These are phyloP conservation scores for Paedocypris sp. DNA, from an alignment of 2,113 vertebrate species.

Conservation along the genomic window DNA sequence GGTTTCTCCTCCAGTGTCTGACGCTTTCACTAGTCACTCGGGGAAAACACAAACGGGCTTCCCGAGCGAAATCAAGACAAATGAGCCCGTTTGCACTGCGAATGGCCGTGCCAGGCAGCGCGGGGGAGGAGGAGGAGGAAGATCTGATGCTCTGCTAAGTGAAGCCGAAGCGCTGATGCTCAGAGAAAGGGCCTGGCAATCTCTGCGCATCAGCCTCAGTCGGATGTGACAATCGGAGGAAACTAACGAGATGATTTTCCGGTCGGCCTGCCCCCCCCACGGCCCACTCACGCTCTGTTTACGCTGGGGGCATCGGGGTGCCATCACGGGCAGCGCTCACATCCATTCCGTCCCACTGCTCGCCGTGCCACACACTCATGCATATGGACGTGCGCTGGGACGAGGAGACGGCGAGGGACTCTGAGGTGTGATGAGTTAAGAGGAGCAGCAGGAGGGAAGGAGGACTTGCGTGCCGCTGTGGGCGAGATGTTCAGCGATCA, in stretches of 20 bases:
- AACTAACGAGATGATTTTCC: conserved; percentile 34
- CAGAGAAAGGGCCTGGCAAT: not conserved
- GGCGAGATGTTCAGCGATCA: conserved; percentile 56
- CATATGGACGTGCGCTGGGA: conserved; percentile 1
- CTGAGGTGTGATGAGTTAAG: no score
- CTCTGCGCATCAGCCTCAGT: conserved; percentile 17
- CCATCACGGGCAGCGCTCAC: conserved; percentile 24
- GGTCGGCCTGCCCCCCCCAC: conserved; percentile 18
- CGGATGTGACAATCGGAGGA: conserved; percentile 25
- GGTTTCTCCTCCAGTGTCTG: no score
- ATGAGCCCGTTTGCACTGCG: not conserved
- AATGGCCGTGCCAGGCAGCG: not conserved
- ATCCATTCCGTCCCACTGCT: conserved; percentile 24
- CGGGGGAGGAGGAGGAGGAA: not conserved
- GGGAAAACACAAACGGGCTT: no score
- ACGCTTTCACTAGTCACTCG: no score
- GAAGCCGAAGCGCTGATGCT: not conserved
- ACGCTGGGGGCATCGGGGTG: conserved; percentile 21
- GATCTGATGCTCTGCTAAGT: conserved; percentile 15
- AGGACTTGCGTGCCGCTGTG: conserved; percentile 47
- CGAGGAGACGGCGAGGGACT: not conserved
- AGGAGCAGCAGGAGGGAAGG: conserved; percentile 12
- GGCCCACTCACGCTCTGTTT: conserved; percentile 14
- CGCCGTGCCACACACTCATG: not conserved
- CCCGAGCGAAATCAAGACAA: no score